Base-by-base conservation (phyloP, 2,113 vertebrate species). In the Indri indri region DNA sequence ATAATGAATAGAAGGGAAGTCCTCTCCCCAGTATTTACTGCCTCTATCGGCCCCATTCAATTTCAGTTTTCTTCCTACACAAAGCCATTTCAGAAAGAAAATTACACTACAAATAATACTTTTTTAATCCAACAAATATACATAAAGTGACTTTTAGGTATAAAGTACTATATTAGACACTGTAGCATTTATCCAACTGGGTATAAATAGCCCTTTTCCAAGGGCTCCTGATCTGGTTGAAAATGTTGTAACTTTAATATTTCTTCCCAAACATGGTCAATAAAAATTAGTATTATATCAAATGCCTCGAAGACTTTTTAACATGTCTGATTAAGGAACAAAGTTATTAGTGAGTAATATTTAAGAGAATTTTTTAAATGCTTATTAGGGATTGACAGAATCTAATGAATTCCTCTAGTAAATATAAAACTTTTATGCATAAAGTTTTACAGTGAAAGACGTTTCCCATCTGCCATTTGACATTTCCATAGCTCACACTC, bases 391-490 rank as follows among this genome's bases (percentile, higher is more conserved):
- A 88, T 9, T 96, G 37, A 74, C 0, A 90, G 61, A 94, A 91
- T 59, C 70, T 57, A 96, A 88, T 74, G 40, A 94, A 73, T 79
- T 17, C n/a, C 30, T 89, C 68, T 74, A 57, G 57, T 85, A 57
- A 90, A 83, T 52, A 77, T 18, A 63, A 63, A 63, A 30, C 25
- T 77, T 95, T 92, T 79, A 89, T 80, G 50, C 59, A n/a, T 74
- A 80, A 83, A 95, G 37, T 73, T 86, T 94, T 76, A 96, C 68
- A 96, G n/a, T 91, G 37, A 88, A 97, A 97, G 23, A 80, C 25
- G n/a, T 90, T 97, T 97, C 61, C 25, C 66, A 80, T 42, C 22
- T 92, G 61, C 9, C 95, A 95, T 50, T n/a, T 88, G 50, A 93
- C 13, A 94, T 80, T 96, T 96, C 37, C 37, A 16, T 20, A 93